Percentiles rank a stretch among this genome's conserved stretches.
phyloP scores from a whole-genome alignment of 1,140 invertebrate genomes.

The Ips typographus region DNA sequence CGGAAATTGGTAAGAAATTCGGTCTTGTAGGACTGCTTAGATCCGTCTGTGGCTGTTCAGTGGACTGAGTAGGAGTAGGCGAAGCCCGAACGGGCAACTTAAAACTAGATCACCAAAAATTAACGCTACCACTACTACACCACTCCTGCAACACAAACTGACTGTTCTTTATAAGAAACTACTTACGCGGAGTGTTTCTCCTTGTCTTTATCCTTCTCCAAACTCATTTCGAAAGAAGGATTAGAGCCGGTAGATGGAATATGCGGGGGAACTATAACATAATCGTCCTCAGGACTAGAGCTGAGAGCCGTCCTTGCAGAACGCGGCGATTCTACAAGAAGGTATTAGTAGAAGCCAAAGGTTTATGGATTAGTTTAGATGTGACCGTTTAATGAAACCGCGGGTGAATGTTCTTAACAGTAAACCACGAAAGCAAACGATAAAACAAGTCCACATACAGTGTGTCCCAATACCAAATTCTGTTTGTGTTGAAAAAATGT shows the following conservation, averaged over 20 bases:
- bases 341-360: slow-evolving; percentile 27
- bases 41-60: background rate
- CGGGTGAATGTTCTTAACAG: too few relatives aligned
- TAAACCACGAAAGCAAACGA: too few relatives aligned
- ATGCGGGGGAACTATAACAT: slow-evolving; percentile 80
- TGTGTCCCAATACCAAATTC: too few relatives aligned
- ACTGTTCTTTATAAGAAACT: background rate
- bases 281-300: slow-evolving; percentile 78
- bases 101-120: slow-evolving; percentile 9
- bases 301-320: slow-evolving; percentile 48
- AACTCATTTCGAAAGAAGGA: slow-evolving; percentile 55
- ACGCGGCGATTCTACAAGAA: slow-evolving; percentile 51
- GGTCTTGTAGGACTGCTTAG: slow-evolving; percentile 65
- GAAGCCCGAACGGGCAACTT: slow-evolving; percentile 30
- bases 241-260: slow-evolving; percentile 55
- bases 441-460: too few relatives aligned
- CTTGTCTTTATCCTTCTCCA: slow-evolving; percentile 42
- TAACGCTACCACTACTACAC: background rate
- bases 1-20: slow-evolving; percentile 68
- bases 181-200: slow-evolving; percentile 33
- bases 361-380: slow-evolving; percentile 2
- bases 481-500: too few relatives aligned
- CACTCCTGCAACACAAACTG: background rate
- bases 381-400: too few relatives aligned
- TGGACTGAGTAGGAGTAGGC: slow-evolving; percentile 20